Base-by-base conservation (phyloP, 2,888 invertebrate species). In the Blera fallax region DNA sequence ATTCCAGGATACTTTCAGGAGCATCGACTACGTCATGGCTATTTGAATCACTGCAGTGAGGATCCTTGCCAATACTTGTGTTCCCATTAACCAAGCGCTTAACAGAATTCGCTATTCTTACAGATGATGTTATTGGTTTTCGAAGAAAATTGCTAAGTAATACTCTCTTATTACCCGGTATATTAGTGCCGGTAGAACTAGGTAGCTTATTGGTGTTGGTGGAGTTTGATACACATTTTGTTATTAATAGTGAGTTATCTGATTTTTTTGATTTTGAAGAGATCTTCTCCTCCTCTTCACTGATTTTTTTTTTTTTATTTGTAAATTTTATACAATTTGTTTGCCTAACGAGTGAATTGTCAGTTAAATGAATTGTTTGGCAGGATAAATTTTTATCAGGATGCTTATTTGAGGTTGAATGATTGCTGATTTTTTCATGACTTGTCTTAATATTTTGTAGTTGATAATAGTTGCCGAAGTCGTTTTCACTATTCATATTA, bases 121-220 rank as follows among this genome's bases (percentile, higher is more conserved):
- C n/a, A 16, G 65, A 65, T 21, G 65, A 65, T 32, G 34, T 50
- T 1, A 65, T 27, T 37, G 78, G 45, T 10, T 64, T 72, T 29
- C 72, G 72, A 16, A 79, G 29, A 11, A 79, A 79, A 58, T 29
- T 65, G n/a, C 56, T 56, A 0, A 79, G 4, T 21, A 32, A 24
- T 18, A 37, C 11, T 40, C 37, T 16, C 1, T 67, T 76, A 7
- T 11, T 27, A 6, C 14, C 45, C 32, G 10, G 3, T 29, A 14
- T 6, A 27, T 18, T 50, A 11, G 29, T 18, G 29, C 5, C 27
- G 21, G 18, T 18, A 27, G 32, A n/a, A n/a, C n/a, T n/a, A n/a
- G n/a, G n/a, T n/a, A n/a, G n/a, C n/a, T n/a, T n/a, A n/a, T 11
- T 2, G 21, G 7, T 18, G 4, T 29, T 29, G 5, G 29, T 29